Percentiles rank a stretch among this genome's conserved stretches.
phyloP scores from a whole-genome alignment of 2,888 invertebrate species.

The Lepidonotus clava region DNA sequence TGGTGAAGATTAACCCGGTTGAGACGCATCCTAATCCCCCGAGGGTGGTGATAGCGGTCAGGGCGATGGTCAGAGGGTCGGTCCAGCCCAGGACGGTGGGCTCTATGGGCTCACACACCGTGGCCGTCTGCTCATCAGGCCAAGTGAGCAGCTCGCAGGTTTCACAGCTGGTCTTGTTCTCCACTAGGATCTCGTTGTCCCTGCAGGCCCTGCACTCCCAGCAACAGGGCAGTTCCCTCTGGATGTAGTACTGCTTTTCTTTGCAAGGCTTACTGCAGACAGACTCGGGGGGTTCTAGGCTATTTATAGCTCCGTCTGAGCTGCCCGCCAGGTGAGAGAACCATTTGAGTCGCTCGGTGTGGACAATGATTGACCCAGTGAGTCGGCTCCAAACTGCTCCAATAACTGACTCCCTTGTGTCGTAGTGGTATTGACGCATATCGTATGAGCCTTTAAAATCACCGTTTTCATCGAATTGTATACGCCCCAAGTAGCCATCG shows the following conservation, averaged over 20 bases:
- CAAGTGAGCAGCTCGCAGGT: constrained; percentile 59
- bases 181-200: constrained; percentile 61
- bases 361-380: neutral
- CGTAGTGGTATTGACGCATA: neutral
- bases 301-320: too few species aligned
- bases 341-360: neutral
- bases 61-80: constrained; percentile 25
- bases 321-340: neutral
- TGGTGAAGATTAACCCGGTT: constrained; percentile 34
- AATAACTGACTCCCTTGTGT: neutral
- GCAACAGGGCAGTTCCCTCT: constrained; percentile 57
- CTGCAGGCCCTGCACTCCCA: constrained; percentile 64
- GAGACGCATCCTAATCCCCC: constrained; percentile 31
- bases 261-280: constrained; percentile 62
- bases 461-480: constrained; percentile 70
- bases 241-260: constrained; percentile 57
- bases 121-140: constrained; percentile 57
- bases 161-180: constrained; percentile 59
- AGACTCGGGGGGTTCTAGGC: constrained; percentile 42
- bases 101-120: constrained; percentile 51
- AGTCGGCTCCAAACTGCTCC: neutral
- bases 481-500: constrained; percentile 67
- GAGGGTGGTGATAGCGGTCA: constrained; percentile 40
- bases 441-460: constrained; percentile 68
- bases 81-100: constrained; percentile 52